A percentile compares a stretch with the other conserved stretches of the same genome.
These are phyloP conservation scores for Drosophila nr. fundita DNA, from an alignment of 2,888 invertebrate species.

Conservation along the genomic window DNA sequence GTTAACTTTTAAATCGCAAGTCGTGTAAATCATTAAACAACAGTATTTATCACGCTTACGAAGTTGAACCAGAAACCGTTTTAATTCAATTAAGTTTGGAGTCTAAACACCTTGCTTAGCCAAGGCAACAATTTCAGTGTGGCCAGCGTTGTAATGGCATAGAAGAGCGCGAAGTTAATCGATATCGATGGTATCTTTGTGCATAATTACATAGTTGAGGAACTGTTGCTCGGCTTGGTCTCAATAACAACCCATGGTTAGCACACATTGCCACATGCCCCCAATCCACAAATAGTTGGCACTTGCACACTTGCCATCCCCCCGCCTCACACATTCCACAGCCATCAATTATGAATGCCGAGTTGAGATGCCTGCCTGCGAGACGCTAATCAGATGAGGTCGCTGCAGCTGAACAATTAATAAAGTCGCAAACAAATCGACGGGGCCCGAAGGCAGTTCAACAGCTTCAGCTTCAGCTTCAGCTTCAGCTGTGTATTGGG, in stretches of 20 bases:
- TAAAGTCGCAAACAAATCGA: slow-evolving; percentile 30
- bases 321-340: slow-evolving; percentile 41
- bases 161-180: not conserved
- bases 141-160: not conserved
- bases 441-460: slow-evolving; percentile 9
- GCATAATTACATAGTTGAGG: slow-evolving; percentile 11
- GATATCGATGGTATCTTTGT: not conserved
- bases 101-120: not conserved
- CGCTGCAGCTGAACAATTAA: slow-evolving; percentile 33
- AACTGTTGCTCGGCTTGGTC: not conserved
- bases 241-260: slow-evolving; percentile 11
- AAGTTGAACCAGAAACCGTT: not conserved
- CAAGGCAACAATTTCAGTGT: not conserved
- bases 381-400: slow-evolving; percentile 46
- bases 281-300: slow-evolving; percentile 32
- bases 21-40: not conserved
- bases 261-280: slow-evolving; percentile 32
- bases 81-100: not conserved
- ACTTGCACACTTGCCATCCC: slow-evolving; percentile 31
- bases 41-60: not conserved
- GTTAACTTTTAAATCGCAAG: not conserved
- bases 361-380: slow-evolving; percentile 33
- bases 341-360: slow-evolving; percentile 61
- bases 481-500: slow-evolving; percentile 8
- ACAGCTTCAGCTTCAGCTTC: not conserved